Percentiles rank a stretch among this genome's conserved stretches.
Evolutionary conservation across 1,140 invertebrate genomes (phyloP).

Genomic region (roundworm (Caenorhabditis elegans)): WBcel235 BX284606.5:11334001-11334500

Average conservation of each 20-base stretch:
- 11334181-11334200: slow-evolving; percentile 54
- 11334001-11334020: slow-evolving; percentile 35
- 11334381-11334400: slow-evolving; percentile 1
- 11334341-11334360: slow-evolving; percentile 1
- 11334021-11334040: background rate
- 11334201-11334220: slow-evolving; percentile 65
- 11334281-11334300: slow-evolving; percentile 58
- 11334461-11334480: slow-evolving; percentile 56
- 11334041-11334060: slow-evolving; percentile 33
- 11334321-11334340: slow-evolving; percentile 64
- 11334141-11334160: slow-evolving; percentile 43
- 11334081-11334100: slow-evolving; percentile 61
- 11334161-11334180: background rate
- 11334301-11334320: slow-evolving; percentile 65
- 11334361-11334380: background rate
- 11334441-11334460: slow-evolving; percentile 2
- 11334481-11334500: slow-evolving; percentile 59
- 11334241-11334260: slow-evolving; percentile 64
- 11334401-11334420: slow-evolving; percentile 21
- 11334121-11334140: slow-evolving; percentile 62
- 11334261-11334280: slow-evolving; percentile 57
- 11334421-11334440: slow-evolving; percentile 21
- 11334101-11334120: slow-evolving; percentile 64
- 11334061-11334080: slow-evolving; percentile 50
- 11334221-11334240: slow-evolving; percentile 64